phyloP scores from a whole-genome alignment of 1,140 invertebrate species.

The Latrodectus geometricus region DNA sequence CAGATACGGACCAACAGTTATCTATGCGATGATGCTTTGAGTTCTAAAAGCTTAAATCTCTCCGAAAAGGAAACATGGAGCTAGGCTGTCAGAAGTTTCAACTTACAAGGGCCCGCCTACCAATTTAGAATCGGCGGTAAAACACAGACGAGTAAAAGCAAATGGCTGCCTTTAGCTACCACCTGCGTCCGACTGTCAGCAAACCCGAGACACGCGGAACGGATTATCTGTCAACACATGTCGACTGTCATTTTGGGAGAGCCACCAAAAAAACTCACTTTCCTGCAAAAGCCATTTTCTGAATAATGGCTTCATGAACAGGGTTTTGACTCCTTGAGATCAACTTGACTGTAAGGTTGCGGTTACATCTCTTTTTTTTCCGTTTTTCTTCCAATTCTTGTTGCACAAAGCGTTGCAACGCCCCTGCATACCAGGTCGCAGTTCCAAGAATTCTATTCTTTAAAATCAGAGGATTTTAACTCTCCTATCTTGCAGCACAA shows the following conservation, averaged over 20 bases:
- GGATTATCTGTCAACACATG: constrained; percentile 27
- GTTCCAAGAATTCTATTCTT: not conserved
- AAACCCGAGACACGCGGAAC: not conserved
- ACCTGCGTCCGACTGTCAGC: constrained; percentile 33
- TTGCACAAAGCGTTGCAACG: not conserved
- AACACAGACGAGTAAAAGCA: not conserved
- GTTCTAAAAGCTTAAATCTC: not conserved
- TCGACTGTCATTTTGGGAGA: constrained; percentile 7
- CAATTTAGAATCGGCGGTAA: not conserved
- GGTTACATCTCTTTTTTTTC: not conserved
- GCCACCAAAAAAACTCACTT: constrained; percentile 5
- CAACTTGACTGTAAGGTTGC: not conserved
- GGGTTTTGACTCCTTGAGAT: not conserved
- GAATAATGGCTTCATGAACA: constrained; percentile 35
- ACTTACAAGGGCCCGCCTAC: not conserved
- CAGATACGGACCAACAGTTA: no score
- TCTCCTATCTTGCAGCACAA: no score
- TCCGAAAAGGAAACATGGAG: not conserved
- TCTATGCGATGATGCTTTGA: not conserved
- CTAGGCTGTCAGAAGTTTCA: not conserved
- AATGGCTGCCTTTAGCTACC: constrained; percentile 7
- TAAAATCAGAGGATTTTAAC: not conserved
- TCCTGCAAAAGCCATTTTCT: constrained; percentile 1
- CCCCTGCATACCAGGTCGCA: not conserved
- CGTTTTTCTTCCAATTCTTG: not conserved